Percentiles rank a stretch among this genome's conserved stretches.
Conservation (phyloP, 2,888 invertebrate species). For the Lysandra coridon region DNA sequence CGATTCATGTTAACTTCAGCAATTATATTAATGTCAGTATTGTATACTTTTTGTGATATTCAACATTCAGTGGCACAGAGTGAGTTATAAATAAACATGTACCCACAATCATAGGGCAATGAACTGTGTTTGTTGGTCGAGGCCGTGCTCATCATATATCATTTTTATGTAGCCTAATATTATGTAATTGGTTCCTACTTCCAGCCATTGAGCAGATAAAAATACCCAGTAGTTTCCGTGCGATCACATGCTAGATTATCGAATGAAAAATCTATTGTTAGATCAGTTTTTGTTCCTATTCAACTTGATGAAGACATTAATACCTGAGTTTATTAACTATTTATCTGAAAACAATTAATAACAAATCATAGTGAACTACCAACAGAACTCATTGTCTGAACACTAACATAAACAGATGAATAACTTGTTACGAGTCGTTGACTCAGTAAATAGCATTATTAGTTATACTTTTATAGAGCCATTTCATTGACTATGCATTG, state of each 20-base stretch:
- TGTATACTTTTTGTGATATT: conserved; percentile 14
- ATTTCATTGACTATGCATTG: conserved; percentile 25
- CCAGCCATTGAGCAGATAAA: neutral
- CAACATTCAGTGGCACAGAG: conserved; percentile 23
- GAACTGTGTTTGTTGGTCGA: conserved; percentile 79
- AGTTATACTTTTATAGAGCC: conserved; percentile 9
- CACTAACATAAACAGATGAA: neutral
- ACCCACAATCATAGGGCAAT: conserved; percentile 57
- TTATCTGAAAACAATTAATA: neutral
- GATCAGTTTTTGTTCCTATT: neutral
- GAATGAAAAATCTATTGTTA: neutral
- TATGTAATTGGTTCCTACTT: conserved; percentile 35
- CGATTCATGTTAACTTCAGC: conserved; percentile 45
- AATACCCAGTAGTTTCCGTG: neutral
- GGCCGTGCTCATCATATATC: conserved; percentile 64
- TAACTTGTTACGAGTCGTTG: conserved; percentile 8
- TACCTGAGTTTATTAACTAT: neutral
- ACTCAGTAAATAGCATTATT: conserved; percentile 21
- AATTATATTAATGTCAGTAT: conserved; percentile 31
- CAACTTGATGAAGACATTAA: neutral
- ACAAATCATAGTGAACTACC: neutral
- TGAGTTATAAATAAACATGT: conserved; percentile 29
- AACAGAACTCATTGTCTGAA: neutral
- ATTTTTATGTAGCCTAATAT: conserved; percentile 51
- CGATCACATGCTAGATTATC: neutral